Base-by-base conservation (phyloP, 2,113 vertebrate species). In the Hylia prasina region DNA sequence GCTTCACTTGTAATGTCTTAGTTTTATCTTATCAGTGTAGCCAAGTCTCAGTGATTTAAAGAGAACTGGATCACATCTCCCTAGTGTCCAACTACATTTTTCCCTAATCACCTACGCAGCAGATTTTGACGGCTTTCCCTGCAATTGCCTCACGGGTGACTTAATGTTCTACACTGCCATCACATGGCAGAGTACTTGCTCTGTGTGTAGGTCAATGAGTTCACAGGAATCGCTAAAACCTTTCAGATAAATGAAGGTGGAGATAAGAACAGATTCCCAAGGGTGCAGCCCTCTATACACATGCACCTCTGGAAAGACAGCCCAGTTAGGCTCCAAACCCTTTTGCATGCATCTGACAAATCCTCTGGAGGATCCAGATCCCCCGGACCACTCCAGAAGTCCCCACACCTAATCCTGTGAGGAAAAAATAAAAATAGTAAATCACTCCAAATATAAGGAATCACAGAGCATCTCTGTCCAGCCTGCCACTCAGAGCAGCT, bases 21-120 rank as follows among this genome's bases (percentile, higher is more conserved):
- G 28, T 7, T 91, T 93, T 94, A 73, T 94, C 79, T 97, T 93
- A 96, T 90, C 89, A 57, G 24, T 18, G 22, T 53, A 82, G 44
- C 44, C 48, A 66, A 63, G 77, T 20, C 31, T 89, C 22, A 76
- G 19, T 4, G 6, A 68, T 35, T 61, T 56, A 81, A 69, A 64
- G 37, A 44, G 21, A 81, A 77, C 21, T 47, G 56, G 24, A 85
- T 56, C 47, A 39, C 24, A 45, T 88, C 69, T 90, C 86, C 45
- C 35, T 60, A 4, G 1, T 42, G 21, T 22, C 25, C 44, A 56
- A 24, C 5, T 31, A 30, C 16, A 70, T 54, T 82, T 91, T 90
- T 17, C 39, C 78, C 30, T 72, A 23, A 70, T 82, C 39, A 42
- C 13, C 35, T 51, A 70, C 14, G 7, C 45, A 45, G 68, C 9